phyloP scores from a whole-genome alignment of 1,140 invertebrate genomes.

The Orchesella cincta region DNA sequence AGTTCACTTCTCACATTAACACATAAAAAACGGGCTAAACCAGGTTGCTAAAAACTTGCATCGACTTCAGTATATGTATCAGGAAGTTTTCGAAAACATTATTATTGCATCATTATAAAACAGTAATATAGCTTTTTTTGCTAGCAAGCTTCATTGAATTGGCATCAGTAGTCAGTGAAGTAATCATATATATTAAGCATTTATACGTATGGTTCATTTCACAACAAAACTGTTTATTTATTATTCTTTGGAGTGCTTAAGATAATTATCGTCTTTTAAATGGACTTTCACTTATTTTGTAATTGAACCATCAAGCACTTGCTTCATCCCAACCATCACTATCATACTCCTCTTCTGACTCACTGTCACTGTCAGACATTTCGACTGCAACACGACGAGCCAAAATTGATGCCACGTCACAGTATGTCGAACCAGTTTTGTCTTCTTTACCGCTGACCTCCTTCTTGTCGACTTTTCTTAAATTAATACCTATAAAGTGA shows the following conservation, averaged over 20 bases:
- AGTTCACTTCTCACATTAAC: no score
- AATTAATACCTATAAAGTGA: slow-evolving; percentile 71
- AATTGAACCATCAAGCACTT: slow-evolving; percentile 49
- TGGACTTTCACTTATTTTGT: background rate
- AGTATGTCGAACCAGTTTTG: slow-evolving; percentile 68
- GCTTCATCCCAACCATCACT: slow-evolving; percentile 71
- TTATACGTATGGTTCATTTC: no score
- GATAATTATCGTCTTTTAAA: slow-evolving; percentile 10
- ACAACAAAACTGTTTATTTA: no score
- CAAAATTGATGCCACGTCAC: slow-evolving; percentile 91
- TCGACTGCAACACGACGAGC: slow-evolving; percentile 91
- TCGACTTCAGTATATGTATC: no score
- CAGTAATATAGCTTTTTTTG: no score
- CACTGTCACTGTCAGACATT: slow-evolving; percentile 87
- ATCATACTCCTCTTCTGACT: slow-evolving; percentile 73
- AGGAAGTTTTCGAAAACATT: no score
- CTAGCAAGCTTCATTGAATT: no score
- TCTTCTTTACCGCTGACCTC: slow-evolving; percentile 73
- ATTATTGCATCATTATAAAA: no score
- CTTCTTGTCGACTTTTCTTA: slow-evolving; percentile 81
- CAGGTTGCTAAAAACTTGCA: no score
- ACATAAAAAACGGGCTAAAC: no score
- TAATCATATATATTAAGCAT: no score
- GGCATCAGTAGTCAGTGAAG: no score
- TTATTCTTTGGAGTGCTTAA: slow-evolving; percentile 8